A percentile compares a stretch with the other conserved stretches of the same genome.
These are phyloP conservation scores for Dendroctonus ponderosae DNA, from an alignment of 1,140 invertebrate genomes.

Conservation along the genomic window DNA sequence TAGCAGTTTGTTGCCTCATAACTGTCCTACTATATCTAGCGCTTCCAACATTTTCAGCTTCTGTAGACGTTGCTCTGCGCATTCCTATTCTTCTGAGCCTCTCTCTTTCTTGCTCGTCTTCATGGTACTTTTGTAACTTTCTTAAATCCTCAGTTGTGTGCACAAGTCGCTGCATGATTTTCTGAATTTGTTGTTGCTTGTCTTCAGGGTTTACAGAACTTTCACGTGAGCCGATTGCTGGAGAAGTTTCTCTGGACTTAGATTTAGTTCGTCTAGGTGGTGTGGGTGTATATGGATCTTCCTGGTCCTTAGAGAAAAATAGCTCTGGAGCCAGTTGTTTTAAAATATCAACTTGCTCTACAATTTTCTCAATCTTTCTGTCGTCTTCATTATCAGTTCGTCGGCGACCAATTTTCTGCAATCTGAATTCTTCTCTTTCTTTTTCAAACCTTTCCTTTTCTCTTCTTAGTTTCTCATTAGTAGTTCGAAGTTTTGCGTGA, in stretches of 20 bases:
- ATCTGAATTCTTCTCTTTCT: slow-evolving; percentile 70
- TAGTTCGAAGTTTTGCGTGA: slow-evolving; percentile 87
- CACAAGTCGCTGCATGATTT: slow-evolving; percentile 50
- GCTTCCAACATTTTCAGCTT: slow-evolving; percentile 44
- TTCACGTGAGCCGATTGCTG: slow-evolving; percentile 54
- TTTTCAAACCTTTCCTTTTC: slow-evolving; percentile 83
- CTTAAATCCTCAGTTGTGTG: slow-evolving; percentile 57
- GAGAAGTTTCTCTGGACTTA: slow-evolving; percentile 63
- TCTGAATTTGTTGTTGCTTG: slow-evolving; percentile 48
- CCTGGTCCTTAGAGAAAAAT: slow-evolving; percentile 41
- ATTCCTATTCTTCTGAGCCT: slow-evolving; percentile 49
- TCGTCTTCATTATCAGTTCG: slow-evolving; percentile 64
- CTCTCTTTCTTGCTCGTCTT: slow-evolving; percentile 55
- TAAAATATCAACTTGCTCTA: slow-evolving; percentile 75
- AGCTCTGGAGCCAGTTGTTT: slow-evolving; percentile 71
- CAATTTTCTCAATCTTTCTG: slow-evolving; percentile 63
- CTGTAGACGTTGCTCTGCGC: slow-evolving; percentile 53
- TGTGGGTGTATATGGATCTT: slow-evolving; percentile 55
- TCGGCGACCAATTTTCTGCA: slow-evolving; percentile 54
- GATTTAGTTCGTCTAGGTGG: slow-evolving; percentile 57
- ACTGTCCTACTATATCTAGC: slow-evolving; percentile 47
- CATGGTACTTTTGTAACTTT: slow-evolving; percentile 52
- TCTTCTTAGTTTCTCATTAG: slow-evolving; percentile 83
- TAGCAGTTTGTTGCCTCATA: slow-evolving; percentile 49
- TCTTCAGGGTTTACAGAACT: slow-evolving; percentile 42